Conservation (phyloP, 2,113 vertebrate species). For the Gnathonemus echidnorhynchus region DNA sequence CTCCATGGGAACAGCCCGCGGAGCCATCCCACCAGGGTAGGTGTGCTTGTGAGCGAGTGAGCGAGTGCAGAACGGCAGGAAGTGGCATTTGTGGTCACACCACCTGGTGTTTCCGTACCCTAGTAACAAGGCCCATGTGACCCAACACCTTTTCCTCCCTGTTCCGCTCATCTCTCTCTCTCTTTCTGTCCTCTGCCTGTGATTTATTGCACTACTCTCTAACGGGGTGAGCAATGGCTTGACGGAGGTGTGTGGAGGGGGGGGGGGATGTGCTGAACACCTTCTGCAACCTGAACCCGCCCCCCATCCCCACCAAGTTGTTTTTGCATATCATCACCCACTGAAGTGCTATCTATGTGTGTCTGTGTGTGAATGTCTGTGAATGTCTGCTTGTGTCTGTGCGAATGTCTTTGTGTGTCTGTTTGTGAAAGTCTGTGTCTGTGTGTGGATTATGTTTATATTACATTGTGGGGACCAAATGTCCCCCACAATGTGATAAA, state of each 20-base stretch:
- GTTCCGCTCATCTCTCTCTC: neutral
- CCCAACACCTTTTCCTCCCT: neutral
- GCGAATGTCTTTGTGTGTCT: neutral
- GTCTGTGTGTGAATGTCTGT: neutral
- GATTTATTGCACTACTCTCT: slow-evolving; percentile 35
- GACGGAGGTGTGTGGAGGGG: slow-evolving; percentile 5
- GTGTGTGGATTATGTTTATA: neutral
- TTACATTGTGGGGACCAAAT: too few relatives aligned
- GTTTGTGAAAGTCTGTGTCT: neutral
- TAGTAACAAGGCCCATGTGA: neutral
- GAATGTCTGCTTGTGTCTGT: neutral
- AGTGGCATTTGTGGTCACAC: neutral
- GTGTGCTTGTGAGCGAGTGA: neutral
- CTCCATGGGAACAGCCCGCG: slow-evolving; percentile 62
- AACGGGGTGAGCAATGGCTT: slow-evolving; percentile 34
- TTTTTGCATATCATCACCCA: neutral
- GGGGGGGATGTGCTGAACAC: neutral
- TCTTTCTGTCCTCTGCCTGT: slow-evolving; percentile 9
- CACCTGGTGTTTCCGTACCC: neutral
- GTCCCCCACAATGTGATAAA: too few relatives aligned
- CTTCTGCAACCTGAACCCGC: neutral
- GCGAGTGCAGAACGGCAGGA: neutral
- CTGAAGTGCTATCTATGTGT: neutral
- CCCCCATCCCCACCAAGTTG: neutral
- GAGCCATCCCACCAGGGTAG: slow-evolving; percentile 81